Evolutionary conservation across 1,140 invertebrate species (phyloP).

Genomic region (Drosophila sucinea): DNA sequence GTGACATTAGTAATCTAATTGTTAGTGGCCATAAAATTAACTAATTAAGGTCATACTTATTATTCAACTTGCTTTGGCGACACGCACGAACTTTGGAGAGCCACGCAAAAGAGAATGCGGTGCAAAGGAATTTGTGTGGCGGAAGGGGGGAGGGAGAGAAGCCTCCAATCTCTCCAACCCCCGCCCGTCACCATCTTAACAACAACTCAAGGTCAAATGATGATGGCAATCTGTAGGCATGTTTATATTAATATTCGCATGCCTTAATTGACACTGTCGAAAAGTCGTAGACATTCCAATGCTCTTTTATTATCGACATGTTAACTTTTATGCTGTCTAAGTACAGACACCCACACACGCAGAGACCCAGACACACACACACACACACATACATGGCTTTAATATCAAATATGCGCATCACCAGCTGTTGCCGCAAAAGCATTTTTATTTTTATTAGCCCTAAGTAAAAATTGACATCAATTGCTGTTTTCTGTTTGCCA

Average conservation of each 20-base stretch:
- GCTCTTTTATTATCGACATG: constrained; percentile 59
- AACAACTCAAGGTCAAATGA: constrained; percentile 39
- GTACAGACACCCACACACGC: constrained; percentile 35
- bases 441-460: constrained; percentile 63
- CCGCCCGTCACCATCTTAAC: not conserved
- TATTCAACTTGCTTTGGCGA: constrained; percentile 61
- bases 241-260: constrained; percentile 19
- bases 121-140: constrained; percentile 10
- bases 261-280: constrained; percentile 50
- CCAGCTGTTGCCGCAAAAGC: constrained; percentile 65
- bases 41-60: constrained; percentile 79
- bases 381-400: constrained; percentile 31
- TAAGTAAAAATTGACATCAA: constrained; percentile 78
- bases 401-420: constrained; percentile 77
- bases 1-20: constrained; percentile 77
- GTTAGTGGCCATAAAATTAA: constrained; percentile 79
- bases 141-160: constrained; percentile 16
- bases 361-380: not conserved
- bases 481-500: constrained; percentile 55
- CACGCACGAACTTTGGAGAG: constrained; percentile 41
- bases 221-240: constrained; percentile 16
- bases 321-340: constrained; percentile 64
- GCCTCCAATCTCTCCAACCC: no score
- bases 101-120: not conserved
- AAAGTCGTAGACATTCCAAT: constrained; percentile 24